Base-by-base conservation (phyloP, 2,888 invertebrate species). In the Odontocerum albicorne region DNA sequence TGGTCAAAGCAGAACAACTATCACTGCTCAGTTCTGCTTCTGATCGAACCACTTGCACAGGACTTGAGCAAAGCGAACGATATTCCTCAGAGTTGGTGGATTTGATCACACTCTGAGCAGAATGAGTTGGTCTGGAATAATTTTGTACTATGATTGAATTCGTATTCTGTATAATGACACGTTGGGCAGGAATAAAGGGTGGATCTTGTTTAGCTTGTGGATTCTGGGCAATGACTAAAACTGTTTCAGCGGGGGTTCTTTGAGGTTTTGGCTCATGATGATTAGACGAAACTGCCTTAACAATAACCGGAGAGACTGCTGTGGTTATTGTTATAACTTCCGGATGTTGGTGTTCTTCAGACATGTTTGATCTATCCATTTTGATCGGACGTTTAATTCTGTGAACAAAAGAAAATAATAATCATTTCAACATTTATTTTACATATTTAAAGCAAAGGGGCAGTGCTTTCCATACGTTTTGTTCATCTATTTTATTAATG, bases 61-160 rank as follows among this genome's bases (percentile, higher is more conserved):
- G 43, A 13, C 27, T 12, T 1, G n/a, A n/a, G 17, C 36, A 47
- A 3, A 32, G 12, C 20, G 15, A 16, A 3, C 20, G 33, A 20
- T 44, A 49, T 27, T 54, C 55, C 15, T 49, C 50, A 3, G 54
- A 44, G 15, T 55, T 55, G 6, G 55, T 47, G 3, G 51, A 55
- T 32, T 44, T 50, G 19, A 58, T 58, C 2, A 58, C 58, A 10
- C 56, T 42, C 1, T 32, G 33, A 12, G 33, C 40, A 4, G 35
- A 12, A 15, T 6, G 15, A 19, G 16, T 15, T 8, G 8, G 17
- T 13, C 17, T 33, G 31, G 15, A 38, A 36, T 42, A 42, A 12
- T 52, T 35, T 32, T 49, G 46, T 10, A 49, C 44, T 20, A 57
- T 57, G 12, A 52, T 47, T n/a, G 53, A 16, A 6, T 43, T 49